Base-by-base conservation (phyloP, 2,113 vertebrate genomes). In the Circaetus cinerascens region DNA sequence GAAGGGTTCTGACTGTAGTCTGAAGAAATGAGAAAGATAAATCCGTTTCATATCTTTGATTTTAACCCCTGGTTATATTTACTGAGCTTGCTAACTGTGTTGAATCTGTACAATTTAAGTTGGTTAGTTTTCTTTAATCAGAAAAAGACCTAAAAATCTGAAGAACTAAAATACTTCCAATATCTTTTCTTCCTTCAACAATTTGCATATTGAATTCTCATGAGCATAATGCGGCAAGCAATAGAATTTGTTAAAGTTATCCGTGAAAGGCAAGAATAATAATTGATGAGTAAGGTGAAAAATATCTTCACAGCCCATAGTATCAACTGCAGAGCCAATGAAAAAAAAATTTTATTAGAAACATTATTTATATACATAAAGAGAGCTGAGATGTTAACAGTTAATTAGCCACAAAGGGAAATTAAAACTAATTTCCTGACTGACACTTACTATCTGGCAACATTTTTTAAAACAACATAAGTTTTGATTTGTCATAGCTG, bases 321-420 rank as follows among this genome's bases (percentile, higher is more conserved):
- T 85, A 90, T 53, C 60, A 89, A 76, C 20, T 83, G 27, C 40
- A 91, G 67, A 76, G 74, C 17, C 38, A 95, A 82, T 45, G 32
- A 85, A 93, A 85, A 51, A 95, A 72, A 67, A 41, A 92, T 68
- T 84, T 89, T 13, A 95, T 95, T 91, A 97, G 95, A 97, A 98
- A 94, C 80, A 81, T 92, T 98, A 98, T 98, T 98, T 98, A 96
- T 92, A 97, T 96, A 71, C 93, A 95, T 96, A 98, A 95, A 97
- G 83, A 97, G 57, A 98, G 80, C 93, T 50, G 77, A 98, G 98
- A 98, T 98, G 63, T 81, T 98, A 98, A 94, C 80, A 95, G 89
- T 96, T 99, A 98, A 98, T 98, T 98, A 98, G 75, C 82, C 98
- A 96, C 96, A 96, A 97, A 97, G 97, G 97, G 95, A 99, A 98